phyloP scores from a whole-genome alignment of 2,888 invertebrate species.

The Petrolisthes cinctipes region DNA sequence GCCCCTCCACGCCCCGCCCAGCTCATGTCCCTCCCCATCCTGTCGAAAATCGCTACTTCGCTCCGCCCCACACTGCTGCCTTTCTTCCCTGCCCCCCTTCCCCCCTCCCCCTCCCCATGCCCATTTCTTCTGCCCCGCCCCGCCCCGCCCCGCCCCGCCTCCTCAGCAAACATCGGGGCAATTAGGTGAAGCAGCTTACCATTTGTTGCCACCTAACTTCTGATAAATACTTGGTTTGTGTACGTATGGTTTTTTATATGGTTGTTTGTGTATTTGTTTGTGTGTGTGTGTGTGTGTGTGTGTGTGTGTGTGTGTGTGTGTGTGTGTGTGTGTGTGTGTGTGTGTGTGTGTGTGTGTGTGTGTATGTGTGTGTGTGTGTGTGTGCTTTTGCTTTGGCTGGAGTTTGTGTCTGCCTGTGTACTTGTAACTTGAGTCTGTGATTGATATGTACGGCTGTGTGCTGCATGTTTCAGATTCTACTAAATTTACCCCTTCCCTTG shows the following conservation, averaged over 20 bases:
- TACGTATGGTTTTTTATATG: no score
- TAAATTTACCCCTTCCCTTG: no score
- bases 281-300: not conserved
- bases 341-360: conserved; percentile 4
- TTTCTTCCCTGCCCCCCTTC: not conserved
- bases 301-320: not conserved
- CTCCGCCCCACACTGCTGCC: not conserved
- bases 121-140: conserved; percentile 5
- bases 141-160: not conserved
- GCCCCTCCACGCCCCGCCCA: no score
- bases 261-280: no score
- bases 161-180: not conserved
- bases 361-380: not conserved
- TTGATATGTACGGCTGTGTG: no score
- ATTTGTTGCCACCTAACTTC: not conserved
- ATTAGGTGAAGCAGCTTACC: not conserved
- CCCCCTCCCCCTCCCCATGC: not conserved
- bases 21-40: no score
- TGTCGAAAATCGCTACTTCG: no score
- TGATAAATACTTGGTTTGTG: not conserved
- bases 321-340: not conserved
- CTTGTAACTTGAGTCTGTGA: no score
- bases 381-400: not conserved
- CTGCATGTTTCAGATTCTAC: no score
- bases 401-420: not conserved